Base-by-base conservation (phyloP, 2,113 vertebrate genomes). In the Ammodytes marinus region DNA sequence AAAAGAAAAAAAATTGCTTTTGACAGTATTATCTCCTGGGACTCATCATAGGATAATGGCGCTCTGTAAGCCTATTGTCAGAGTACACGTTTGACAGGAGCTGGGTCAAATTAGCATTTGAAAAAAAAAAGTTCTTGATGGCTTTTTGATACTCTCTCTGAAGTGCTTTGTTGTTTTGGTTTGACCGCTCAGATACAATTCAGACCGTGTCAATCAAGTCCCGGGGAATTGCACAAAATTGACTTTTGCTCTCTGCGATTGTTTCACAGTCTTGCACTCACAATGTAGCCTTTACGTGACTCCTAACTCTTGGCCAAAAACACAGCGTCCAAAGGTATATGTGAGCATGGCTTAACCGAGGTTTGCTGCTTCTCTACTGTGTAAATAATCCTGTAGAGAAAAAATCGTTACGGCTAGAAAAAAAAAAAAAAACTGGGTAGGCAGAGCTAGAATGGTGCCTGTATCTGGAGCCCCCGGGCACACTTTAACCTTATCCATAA, bases 401-500 rank as follows among this genome's bases (percentile, higher is more conserved):
- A 84, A 77, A 80, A 87, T 86, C 82, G 57, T 81, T 83, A 46
- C 1, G 53, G 46, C 27, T 17, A 15, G 13, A 64, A 70, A 73
- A 67, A 59, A 37, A 19, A 76, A 53, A 39, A 11, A 2, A 49
- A 55, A 57, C 39, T 40, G 13, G 13, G 10, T 1, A 69, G 37
- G 35, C 40, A 74, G 7, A 47, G 63, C 46, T 65, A 8, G 4
- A n/a, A 39, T 0, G 7, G 15, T 0, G 12, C 39, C 27, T 39
- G 27, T 58, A 45, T 63, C 54, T 74, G 57, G 19, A 71, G 49
- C 82, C 61, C 27, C 9, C 35, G 13, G 79, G 76, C 69, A 63
- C 63, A 81, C 75, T 90, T 82, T 80, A 88, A 88, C 86, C 83
- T 83, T 80, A 74, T 76, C 83, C 79, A 89, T 82, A 86, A 88